A percentile compares a stretch with the other conserved stretches of the same genome.
phyloP scores from a whole-genome alignment of 2,888 invertebrate species.

The Mesoligia furuncula region DNA sequence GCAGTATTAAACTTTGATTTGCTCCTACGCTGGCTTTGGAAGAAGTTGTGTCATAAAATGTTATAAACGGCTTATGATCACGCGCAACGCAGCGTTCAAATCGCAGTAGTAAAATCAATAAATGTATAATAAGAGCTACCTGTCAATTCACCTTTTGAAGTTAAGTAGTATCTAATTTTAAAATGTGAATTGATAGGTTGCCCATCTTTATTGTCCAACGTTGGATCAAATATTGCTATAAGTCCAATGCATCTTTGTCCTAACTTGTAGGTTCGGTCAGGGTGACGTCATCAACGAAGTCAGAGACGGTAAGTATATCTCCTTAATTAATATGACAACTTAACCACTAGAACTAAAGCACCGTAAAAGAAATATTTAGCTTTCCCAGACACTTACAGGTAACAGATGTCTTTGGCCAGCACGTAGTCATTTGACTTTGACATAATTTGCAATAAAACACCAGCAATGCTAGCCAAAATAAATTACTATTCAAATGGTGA shows the following conservation, averaged over 20 bases:
- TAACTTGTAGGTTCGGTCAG: neutral
- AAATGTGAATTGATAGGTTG: neutral
- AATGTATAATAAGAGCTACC: neutral
- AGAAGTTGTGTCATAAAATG: conserved; percentile 16
- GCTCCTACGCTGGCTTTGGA: conserved; percentile 2
- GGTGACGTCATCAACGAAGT: neutral
- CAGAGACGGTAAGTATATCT: neutral
- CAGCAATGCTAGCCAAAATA: conserved; percentile 22
- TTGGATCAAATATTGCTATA: neutral
- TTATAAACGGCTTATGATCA: conserved; percentile 10
- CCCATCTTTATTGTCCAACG: neutral
- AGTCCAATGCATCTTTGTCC: neutral
- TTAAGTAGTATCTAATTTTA: neutral
- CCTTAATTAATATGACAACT: neutral
- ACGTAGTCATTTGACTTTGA: conserved; percentile 13
- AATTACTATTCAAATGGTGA: conserved; percentile 46
- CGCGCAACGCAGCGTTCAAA: neutral
- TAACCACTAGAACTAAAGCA: conserved; percentile 3
- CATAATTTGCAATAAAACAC: conserved; percentile 7
- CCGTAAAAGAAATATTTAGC: neutral
- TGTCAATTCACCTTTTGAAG: neutral
- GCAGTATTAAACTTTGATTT: neutral
- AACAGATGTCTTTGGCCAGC: conserved; percentile 7
- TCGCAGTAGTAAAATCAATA: neutral
- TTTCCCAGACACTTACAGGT: neutral